Evolutionary conservation across 2,113 vertebrate species (phyloP), one percentile per base, ranked within the genome.

Genomic region (Chloebia gouldiae): DNA sequence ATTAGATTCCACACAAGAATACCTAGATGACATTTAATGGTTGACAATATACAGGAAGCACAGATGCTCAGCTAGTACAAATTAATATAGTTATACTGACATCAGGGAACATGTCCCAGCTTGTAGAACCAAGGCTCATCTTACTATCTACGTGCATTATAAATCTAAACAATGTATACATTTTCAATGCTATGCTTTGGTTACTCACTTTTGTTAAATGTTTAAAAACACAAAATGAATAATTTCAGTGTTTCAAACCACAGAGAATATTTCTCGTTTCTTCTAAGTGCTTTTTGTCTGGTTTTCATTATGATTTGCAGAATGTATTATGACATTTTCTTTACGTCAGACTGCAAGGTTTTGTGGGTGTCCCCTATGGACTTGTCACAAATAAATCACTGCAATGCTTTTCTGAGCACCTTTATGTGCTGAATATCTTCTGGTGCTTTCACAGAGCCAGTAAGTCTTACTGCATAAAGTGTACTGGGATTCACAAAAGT

Each of bases 321-420:
- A 90, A 82, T 39, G 54, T 77, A 61, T 82, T 53, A 47, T 40
- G 42, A 80, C 50, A 69, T 30, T 91, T 88, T 56, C 31, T 81
- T 82, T 69, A 69, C 27, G 4, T 94, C 75, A 90, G 30, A 63
- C 63, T 81, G 44, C 47, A 92, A 70, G 68, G 60, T 82, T 92
- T 27, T 68, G 60, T 37, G 64, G 57, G 37, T 85, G 75, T 88
- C 79, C 35, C 30, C 30, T 85, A 19, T 59, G 65, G 54, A 49
- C 84, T 83, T 80, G 54, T 92, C 71, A 81, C 60, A 93, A 65
- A 92, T 86, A 92, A 94, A 81, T 95, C 63, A 81, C 40, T 79
- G 64, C 6, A 10, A 60, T 86, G 76, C 19, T 70, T 88, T 94
- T 63, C 63, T 51, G 33, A 69, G 69, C 56, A 86, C n/a, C 23